These are phyloP conservation scores for Cosmia trapezina DNA, from an alignment of 2,888 invertebrate genomes.

Conservation along the genomic window DNA sequence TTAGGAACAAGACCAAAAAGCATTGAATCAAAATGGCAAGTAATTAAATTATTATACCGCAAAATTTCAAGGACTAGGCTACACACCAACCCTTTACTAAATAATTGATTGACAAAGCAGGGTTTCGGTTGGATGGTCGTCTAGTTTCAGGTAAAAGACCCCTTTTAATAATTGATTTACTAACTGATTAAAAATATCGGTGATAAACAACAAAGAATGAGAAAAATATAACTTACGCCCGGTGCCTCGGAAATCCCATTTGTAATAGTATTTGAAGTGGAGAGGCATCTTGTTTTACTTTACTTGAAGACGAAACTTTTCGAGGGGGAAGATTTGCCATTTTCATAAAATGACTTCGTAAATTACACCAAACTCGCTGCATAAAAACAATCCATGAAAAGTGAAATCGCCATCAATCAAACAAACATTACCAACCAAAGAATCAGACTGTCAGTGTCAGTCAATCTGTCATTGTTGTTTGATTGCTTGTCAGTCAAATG, in stretches of 20 bases:
- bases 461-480: no score
- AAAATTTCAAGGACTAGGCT: neutral
- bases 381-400: constrained; percentile 68
- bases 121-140: neutral
- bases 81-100: neutral
- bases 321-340: constrained; percentile 95
- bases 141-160: neutral
- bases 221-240: constrained; percentile 93
- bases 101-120: neutral
- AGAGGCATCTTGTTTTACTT: constrained; percentile 93
- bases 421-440: neutral
- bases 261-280: constrained; percentile 95
- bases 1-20: neutral
- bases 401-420: constrained; percentile 43
- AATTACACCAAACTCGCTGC: constrained; percentile 70
- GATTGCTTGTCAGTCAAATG: no score
- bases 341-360: constrained; percentile 68
- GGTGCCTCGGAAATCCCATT: constrained; percentile 96
- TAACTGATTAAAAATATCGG: neutral
- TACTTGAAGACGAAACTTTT: constrained; percentile 93
- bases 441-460: no score
- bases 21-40: neutral
- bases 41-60: neutral
- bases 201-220: neutral
- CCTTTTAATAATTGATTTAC: neutral